A percentile compares a stretch with the other conserved stretches of the same genome.
Conservation (phyloP, 2,888 invertebrate species). For the Pyrrhia umbra region DNA sequence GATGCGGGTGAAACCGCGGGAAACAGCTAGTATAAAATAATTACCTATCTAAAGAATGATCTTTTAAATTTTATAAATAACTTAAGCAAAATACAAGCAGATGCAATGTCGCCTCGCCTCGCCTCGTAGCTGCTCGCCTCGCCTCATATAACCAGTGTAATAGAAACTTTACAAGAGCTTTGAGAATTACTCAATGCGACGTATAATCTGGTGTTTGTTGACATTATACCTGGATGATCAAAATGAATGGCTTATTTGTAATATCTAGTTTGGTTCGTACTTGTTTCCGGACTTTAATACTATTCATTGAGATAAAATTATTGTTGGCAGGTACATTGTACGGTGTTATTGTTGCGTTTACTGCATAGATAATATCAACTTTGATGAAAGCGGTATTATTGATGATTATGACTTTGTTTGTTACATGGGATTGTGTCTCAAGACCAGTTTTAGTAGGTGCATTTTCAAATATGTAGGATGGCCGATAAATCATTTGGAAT, state of each 20-base stretch:
- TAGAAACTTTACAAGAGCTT: conserved; percentile 1
- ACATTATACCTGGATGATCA: conserved; percentile 30
- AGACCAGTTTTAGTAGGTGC: not conserved
- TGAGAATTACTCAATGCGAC: conserved; percentile 5
- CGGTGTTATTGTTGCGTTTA: conserved; percentile 29
- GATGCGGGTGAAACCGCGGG: too few relatives aligned
- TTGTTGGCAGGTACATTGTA: conserved; percentile 43
- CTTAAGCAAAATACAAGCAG: too few relatives aligned
- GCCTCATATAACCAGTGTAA: not conserved
- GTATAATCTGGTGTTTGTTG: conserved; percentile 25
- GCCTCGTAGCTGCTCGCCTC: too few relatives aligned
- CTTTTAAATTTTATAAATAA: too few relatives aligned
- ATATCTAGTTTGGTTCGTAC: conserved; percentile 37
- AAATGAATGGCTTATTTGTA: conserved; percentile 35
- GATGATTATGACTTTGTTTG: conserved; percentile 20
- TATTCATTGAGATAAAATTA: conserved; percentile 51
- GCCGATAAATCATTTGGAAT: too few relatives aligned
- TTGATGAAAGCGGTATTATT: conserved; percentile 31
- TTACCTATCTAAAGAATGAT: too few relatives aligned
- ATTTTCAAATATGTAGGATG: too few relatives aligned
- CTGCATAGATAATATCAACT: conserved; percentile 9
- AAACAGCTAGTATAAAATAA: too few relatives aligned
- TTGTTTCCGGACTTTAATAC: conserved; percentile 36
- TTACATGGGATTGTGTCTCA: not conserved
- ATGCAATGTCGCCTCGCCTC: too few relatives aligned